phyloP scores from a whole-genome alignment of 2,797 vertebrate species.

The Cynopterus sphinx region DNA sequence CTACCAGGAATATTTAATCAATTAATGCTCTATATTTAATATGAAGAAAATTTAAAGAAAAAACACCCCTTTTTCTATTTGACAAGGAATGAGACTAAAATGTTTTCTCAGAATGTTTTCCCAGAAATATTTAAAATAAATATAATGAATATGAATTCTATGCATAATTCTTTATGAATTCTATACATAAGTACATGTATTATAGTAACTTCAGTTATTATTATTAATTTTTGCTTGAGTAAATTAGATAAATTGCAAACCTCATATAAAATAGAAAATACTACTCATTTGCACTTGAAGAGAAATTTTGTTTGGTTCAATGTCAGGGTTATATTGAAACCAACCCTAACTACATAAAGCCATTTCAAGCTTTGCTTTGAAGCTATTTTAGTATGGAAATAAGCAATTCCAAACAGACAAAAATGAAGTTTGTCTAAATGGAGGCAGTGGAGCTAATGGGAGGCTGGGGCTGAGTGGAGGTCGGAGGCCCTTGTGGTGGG shows the following conservation, averaged over 20 bases:
- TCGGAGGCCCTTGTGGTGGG: rapidly evolving
- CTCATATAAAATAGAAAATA: neutral
- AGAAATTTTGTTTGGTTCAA: slow-evolving; percentile 19
- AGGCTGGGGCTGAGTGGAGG: neutral
- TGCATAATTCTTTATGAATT: neutral
- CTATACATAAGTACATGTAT: neutral
- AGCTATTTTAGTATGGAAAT: slow-evolving; percentile 8
- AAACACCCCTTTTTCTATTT: neutral
- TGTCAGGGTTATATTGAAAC: neutral
- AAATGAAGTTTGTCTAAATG: neutral
- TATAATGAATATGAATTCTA: neutral
- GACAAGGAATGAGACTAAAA: neutral
- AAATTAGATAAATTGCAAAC: neutral
- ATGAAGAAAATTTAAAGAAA: neutral
- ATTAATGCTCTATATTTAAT: slow-evolving; percentile 31
- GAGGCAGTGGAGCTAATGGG: neutral
- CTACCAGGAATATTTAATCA: slow-evolving; percentile 20
- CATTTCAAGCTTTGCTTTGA: neutral
- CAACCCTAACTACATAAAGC: neutral
- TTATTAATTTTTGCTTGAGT: slow-evolving; percentile 31
- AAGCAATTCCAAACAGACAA: neutral
- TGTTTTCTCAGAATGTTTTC: neutral
- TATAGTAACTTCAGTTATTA: neutral
- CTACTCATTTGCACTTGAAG: neutral
- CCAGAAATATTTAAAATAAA: slow-evolving; percentile 25